phyloP scores from a whole-genome alignment of 2,113 vertebrate species.

The Genyomyrus donnyi region DNA sequence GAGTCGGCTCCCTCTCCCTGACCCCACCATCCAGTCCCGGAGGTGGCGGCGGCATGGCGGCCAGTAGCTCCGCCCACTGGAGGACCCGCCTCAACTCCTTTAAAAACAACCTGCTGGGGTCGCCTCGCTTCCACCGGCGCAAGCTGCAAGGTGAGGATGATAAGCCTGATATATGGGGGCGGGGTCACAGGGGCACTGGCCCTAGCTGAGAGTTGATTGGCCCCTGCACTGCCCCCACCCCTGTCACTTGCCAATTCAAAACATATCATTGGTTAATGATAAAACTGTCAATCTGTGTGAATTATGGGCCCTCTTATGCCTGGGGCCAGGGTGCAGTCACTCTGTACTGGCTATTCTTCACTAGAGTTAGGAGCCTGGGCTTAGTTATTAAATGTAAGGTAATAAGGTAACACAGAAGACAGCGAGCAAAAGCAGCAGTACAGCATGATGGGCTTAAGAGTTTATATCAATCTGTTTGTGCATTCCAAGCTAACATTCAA shows the following conservation, averaged over 20 bases:
- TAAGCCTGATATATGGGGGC: no score
- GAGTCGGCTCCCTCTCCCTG: constrained; percentile 63
- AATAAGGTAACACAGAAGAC: not conserved
- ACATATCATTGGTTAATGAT: not conserved
- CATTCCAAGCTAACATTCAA: not conserved
- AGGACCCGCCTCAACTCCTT: constrained; percentile 86
- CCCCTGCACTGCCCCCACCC: not conserved
- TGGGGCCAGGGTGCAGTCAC: not conserved
- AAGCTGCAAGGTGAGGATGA: constrained; percentile 75
- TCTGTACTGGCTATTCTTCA: not conserved
- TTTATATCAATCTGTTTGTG: not conserved
- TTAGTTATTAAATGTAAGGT: not conserved
- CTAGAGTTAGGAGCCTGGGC: not conserved
- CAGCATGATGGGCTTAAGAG: not conserved
- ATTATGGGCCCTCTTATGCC: not conserved
- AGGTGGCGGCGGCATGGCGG: constrained; percentile 72
- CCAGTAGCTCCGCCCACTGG: constrained; percentile 73
- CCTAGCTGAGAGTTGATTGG: not conserved
- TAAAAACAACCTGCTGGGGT: constrained; percentile 86
- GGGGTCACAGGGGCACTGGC: not conserved
- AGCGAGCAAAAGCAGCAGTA: not conserved
- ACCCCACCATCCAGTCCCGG: constrained; percentile 84
- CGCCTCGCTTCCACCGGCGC: constrained; percentile 83
- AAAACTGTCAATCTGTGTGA: not conserved
- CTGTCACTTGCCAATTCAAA: not conserved